Evolutionary conservation across 2,797 vertebrate genomes (phyloP), one percentile per base, ranked within the genome.

Genomic region (Bradypodion ventrale): DNA sequence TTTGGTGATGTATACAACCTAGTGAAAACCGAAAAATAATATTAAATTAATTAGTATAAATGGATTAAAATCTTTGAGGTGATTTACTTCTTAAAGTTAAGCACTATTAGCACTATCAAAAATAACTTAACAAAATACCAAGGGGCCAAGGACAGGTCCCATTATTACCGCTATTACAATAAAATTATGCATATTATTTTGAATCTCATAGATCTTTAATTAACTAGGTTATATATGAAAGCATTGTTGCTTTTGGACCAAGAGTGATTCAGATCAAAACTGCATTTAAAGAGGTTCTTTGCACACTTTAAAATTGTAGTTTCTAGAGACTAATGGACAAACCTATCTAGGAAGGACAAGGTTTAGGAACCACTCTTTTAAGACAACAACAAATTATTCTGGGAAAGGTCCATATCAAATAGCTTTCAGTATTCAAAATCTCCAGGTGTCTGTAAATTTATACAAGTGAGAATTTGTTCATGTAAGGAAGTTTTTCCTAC

Each of bases 1-100:
- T 99, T 99, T 37, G 98, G 97, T 94, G 96, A 97, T 3, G 96
- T 97, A 87, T 99, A 99, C 21, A 99, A 95, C 99, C 99, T 99
- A 63, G 85, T 91, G 92, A 87, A 84, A 74, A 93, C 37, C 78
- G 86, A 49, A 83, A 5, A 66, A 8, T 82, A 56, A 84, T 23
- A 82, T 78, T 87, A 88, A 85, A 78, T 59, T 82, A 29, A 85
- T 49, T 62, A 86, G 35, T 0, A 0, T 19, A 73, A 37, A 27
- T 42, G 27, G 52, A 83, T 65, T n/a, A 76, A 9, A 83, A 68
- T 23, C 23, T 69, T 66, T 32, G 16, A 73, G 25, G 66, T 69
- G 86, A 83, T 15, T 63, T 16, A 46, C 42, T 42, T 32, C 52
- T 49, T 69, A 29, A 73, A 19, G 25, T 66, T 13, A 49, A 40